A percentile compares a stretch with the other conserved stretches of the same genome.
Conservation (phyloP, 2,113 vertebrate species). For the Oryzias woworae region DNA sequence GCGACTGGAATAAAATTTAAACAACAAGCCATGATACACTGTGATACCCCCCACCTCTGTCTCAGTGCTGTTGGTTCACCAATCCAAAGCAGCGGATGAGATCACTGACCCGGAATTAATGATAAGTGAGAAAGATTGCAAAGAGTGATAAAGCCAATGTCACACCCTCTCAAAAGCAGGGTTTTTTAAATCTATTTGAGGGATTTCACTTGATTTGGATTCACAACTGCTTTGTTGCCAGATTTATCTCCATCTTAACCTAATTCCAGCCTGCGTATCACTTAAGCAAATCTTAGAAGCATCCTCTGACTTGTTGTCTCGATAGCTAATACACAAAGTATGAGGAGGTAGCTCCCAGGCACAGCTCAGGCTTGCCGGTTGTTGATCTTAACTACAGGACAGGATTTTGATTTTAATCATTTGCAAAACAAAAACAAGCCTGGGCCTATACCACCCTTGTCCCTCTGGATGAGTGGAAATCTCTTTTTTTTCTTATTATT, state of each 20-base stretch:
- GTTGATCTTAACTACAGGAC: constrained; percentile 17
- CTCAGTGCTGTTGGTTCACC: constrained; percentile 37
- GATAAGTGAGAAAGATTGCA: constrained; percentile 65
- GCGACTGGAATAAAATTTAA: constrained; percentile 70
- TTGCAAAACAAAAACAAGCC: constrained; percentile 24
- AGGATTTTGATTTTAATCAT: constrained; percentile 33
- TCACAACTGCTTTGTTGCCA: constrained; percentile 34
- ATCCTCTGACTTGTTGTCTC: constrained; percentile 36
- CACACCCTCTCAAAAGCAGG: constrained; percentile 59
- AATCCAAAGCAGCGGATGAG: constrained; percentile 48
- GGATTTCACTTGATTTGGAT: constrained; percentile 33
- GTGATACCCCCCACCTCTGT: constrained; percentile 65
- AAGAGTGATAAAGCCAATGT: constrained; percentile 67
- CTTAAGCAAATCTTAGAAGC: constrained; percentile 33
- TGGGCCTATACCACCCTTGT: constrained; percentile 5
- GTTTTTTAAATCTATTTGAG: constrained; percentile 38
- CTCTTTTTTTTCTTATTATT: not conserved
- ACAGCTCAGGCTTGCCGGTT: constrained; percentile 9
- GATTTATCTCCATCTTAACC: constrained; percentile 36
- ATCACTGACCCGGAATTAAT: constrained; percentile 75
- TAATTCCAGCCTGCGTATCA: constrained; percentile 32
- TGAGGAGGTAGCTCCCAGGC: constrained; percentile 7
- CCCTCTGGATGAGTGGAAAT: constrained; percentile 33
- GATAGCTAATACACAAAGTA: constrained; percentile 26
- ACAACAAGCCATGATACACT: constrained; percentile 73